Evolutionary conservation across 2,113 vertebrate genomes (phyloP).

Genomic region (Gallinago jamesoni): DNA sequence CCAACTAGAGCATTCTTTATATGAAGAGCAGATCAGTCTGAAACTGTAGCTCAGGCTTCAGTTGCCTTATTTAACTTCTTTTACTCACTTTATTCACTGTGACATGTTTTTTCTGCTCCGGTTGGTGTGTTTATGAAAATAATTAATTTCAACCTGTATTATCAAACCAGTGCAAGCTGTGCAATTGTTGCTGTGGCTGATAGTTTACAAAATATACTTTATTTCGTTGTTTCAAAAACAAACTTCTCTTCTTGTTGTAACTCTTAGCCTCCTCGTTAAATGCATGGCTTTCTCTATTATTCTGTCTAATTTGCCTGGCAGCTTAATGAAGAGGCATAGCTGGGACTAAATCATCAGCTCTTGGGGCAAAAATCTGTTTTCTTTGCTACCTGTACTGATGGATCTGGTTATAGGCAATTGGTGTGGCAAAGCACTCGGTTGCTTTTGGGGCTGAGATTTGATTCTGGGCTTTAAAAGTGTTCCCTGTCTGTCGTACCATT

Average conservation of each 20-base stretch:
- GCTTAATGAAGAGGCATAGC: not conserved
- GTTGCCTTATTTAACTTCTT: not conserved
- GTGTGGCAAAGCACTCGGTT: not conserved
- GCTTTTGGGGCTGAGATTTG: not conserved
- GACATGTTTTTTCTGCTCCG: not conserved
- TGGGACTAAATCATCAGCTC: not conserved
- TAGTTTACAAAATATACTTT: not conserved
- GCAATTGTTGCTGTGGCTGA: not conserved
- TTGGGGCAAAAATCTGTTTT: not conserved
- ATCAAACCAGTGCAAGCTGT: not conserved
- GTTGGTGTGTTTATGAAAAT: constrained; percentile 7
- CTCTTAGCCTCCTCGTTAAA: not conserved
- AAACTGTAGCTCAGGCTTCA: not conserved
- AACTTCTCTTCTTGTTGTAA: not conserved
- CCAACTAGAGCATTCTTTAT: constrained; percentile 6
- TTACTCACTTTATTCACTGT: not conserved
- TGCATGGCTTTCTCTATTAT: not conserved
- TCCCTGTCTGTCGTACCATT: not conserved
- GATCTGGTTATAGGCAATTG: not conserved
- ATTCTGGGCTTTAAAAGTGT: not conserved
- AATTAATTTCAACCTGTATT: not conserved
- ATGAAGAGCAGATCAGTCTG: constrained; percentile 2
- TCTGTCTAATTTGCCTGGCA: not conserved
- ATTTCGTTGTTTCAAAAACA: not conserved
- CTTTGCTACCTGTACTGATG: not conserved